phyloP scores from a whole-genome alignment of 2,797 vertebrate species.

The Manis crassicaudata region DNA sequence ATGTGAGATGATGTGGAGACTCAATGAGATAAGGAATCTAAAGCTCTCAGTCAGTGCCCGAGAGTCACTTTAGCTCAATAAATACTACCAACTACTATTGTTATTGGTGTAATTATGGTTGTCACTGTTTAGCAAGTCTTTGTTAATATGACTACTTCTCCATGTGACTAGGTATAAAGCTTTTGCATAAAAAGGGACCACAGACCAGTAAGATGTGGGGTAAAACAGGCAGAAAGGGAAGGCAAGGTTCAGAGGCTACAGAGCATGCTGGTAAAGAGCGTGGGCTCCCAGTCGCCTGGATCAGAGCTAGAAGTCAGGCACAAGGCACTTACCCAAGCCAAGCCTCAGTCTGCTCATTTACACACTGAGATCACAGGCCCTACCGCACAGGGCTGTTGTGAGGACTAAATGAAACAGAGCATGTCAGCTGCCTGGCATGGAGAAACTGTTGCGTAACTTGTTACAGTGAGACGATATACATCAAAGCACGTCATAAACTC shows the following conservation, averaged over 20 bases:
- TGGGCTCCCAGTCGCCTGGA: not conserved
- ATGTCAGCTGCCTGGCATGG: not conserved
- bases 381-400: not conserved
- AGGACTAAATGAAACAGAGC: not conserved
- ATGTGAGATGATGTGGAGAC: not conserved
- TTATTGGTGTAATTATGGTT: not conserved
- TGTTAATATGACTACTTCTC: not conserved
- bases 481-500: not conserved
- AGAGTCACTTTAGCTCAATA: not conserved
- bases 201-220: not conserved
- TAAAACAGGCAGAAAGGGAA: not conserved
- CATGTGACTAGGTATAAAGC: not conserved
- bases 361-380: not conserved
- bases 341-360: not conserved
- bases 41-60: not conserved
- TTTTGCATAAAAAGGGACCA: not conserved
- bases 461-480: conserved; percentile 37
- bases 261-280: not conserved
- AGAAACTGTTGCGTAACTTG: conserved; percentile 47
- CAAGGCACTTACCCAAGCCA: not conserved
- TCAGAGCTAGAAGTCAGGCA: not conserved
- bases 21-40: not conserved
- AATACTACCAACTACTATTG: not conserved
- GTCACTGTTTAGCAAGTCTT: not conserved
- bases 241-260: not conserved